Evolutionary conservation across 2,797 vertebrate genomes (phyloP), one percentile per base, ranked within the genome.

Genomic region (Acridotheres tristis): DNA sequence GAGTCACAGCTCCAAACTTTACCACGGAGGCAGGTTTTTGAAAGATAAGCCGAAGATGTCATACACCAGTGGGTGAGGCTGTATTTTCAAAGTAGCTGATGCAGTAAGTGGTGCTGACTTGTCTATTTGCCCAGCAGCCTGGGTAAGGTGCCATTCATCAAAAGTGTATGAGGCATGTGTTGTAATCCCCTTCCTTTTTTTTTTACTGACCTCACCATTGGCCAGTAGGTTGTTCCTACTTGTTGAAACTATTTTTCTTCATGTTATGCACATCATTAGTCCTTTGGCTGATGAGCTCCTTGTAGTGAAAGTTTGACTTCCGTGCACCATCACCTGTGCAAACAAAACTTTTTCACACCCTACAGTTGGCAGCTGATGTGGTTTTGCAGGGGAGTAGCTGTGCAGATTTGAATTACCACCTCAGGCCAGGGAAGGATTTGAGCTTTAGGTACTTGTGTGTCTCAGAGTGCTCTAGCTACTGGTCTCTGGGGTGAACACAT

Each of bases 41-140:
- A 85, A 87, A 91, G 90, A 93, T 92, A 94, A 95, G 55, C 23
- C 1, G 0, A n/a, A 91, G 91, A 76, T 94, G 93, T 88, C 83
- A 63, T 55, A 65, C 1, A 1, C 30, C 57, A 42, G 45, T 93
- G 96, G 93, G 93, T 82, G 93, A 55, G 57, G 82, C 83, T 94
- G 53, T 34, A 18, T 66, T 86, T 73, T 85, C 67, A 86, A 79
- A 91, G 84, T 23, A 88, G 62, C 32, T 86, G 79, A 38, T 78
- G 51, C 76, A 69, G 61, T n/a, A 63, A 69, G 54, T 29, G 16
- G 25, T 73, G n/a, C 62, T 88, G 85, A 61, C 34, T 86, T 79
- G 58, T 47, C 71, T 89, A 43, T 89, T 77, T 71, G 51, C 73
- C 61, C 47, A 67, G 1, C 34, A 87, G 55, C n/a, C 47, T 81